Percentiles rank a stretch among this genome's conserved stretches.
Conservation (phyloP, 1,140 invertebrate genomes). For the Macrobrachium rosenbergii region DNA sequence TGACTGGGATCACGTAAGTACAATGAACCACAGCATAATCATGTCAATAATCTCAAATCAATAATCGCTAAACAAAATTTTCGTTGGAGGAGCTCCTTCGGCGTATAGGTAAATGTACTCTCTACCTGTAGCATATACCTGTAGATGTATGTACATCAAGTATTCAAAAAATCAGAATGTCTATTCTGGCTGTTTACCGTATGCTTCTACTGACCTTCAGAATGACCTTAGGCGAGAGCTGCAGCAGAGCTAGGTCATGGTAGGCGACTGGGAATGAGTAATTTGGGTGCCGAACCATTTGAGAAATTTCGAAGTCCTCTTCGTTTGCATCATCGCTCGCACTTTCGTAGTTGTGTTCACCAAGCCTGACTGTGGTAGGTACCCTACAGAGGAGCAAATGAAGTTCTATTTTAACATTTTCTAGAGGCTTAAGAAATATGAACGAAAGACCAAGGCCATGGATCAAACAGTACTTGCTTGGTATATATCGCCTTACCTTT, state of each 20-base stretch:
- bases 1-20: neutral
- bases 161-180: neutral
- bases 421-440: no score
- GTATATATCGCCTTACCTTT: no score
- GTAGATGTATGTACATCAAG: no score
- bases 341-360: constrained; percentile 6
- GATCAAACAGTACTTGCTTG: no score
- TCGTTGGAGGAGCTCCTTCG: no score
- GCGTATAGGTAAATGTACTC: constrained; percentile 11
- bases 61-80: no score
- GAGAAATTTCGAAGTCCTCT: constrained; percentile 14
- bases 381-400: neutral
- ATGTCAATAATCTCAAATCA: no score
- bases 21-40: neutral
- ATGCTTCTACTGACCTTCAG: constrained; percentile 5
- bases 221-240: neutral
- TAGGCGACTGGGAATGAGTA: neutral
- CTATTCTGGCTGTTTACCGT: neutral
- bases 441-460: no score
- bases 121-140: no score
- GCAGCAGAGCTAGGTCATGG: constrained; percentile 30
- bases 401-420: neutral
- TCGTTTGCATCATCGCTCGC: neutral
- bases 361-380: constrained; percentile 30
- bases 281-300: constrained; percentile 15